Base-by-base conservation (phyloP, 2,113 vertebrate species). In the Neoarius graeffei region DNA sequence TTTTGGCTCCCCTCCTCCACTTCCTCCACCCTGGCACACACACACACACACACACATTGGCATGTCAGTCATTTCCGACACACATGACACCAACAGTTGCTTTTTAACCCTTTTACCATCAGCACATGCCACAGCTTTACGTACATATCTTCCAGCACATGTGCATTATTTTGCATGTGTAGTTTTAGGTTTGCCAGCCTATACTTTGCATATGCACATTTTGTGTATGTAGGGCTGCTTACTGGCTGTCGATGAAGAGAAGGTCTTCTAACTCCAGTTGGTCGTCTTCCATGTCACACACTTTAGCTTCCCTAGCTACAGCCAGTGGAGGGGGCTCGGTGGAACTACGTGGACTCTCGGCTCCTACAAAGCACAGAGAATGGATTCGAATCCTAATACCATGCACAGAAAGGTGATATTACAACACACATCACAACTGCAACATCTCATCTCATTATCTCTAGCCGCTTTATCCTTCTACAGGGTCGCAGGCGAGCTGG, bases 271-370 rank as follows among this genome's bases (percentile, higher is more conserved):
- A 97, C 0, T 94, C 97, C 52, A 99, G 92, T 88, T 97, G 97
- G 92, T 99, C 98, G 0, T 99, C 98, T 14, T 97, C 95, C 92
- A 97, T 95, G 91, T 97, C 95, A 8, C 96, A 98, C 52, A 99
- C 98, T 94, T 98, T 99, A 54, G 98, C 98, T 90, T 99, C 97
- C 93, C 98, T 99, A 88, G 97, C 97, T 74, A 99, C 97, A 30
- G 97, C 96, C 0, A 99, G 88, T 0, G 97, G 96, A 23, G 99
- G 92, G 0, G 97, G 92, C 74, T 98, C 97, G 0, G 95, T 1
- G 0, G 95, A 94, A 89, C 89, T 96, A 62, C 95, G 96, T 35
- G 96, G 94, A 30, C 96, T 96, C n/a, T 96, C 95, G 0, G 97
- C 96, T 88, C 98, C 98, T 99, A 91, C 20, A 48, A 50, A 35